Evolutionary conservation across 2,797 vertebrate genomes (phyloP).

Genomic region (Octomys mimax): DNA sequence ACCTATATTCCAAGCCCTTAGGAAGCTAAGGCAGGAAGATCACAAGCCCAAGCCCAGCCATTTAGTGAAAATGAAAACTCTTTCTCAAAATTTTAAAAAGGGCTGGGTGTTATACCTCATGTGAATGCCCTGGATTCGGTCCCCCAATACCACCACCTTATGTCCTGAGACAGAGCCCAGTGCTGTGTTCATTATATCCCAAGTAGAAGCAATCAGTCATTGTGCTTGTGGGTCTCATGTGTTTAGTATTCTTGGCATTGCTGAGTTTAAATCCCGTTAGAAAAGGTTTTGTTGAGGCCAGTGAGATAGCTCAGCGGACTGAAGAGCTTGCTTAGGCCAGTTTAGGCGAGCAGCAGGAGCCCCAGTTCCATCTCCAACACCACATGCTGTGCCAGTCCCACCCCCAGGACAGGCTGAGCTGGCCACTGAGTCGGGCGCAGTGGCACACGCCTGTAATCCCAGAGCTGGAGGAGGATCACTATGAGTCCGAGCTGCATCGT

Average conservation of each 20-base stretch:
- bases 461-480: too few relatives aligned
- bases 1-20: background rate
- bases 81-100: background rate
- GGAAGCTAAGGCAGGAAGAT: background rate
- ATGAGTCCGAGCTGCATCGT: too few relatives aligned
- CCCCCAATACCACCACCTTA: background rate
- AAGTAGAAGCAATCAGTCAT: background rate
- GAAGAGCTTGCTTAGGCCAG: too few relatives aligned
- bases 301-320: too few relatives aligned
- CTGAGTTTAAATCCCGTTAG: constrained; percentile 28
- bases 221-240: background rate
- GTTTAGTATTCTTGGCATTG: background rate
- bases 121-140: background rate
- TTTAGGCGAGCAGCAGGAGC: too few relatives aligned
- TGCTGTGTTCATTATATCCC: background rate
- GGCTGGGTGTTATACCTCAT: background rate
- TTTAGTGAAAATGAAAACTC: background rate
- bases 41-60: background rate
- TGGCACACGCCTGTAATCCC: too few relatives aligned
- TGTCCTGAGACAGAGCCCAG: background rate
- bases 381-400: too few relatives aligned
- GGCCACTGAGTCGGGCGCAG: too few relatives aligned
- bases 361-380: too few relatives aligned
- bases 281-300: background rate
- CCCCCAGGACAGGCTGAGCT: too few relatives aligned